Percentiles rank a stretch among this genome's conserved stretches.
Conservation (phyloP, 2,888 invertebrate genomes). For the Cantharis lateralis region DNA sequence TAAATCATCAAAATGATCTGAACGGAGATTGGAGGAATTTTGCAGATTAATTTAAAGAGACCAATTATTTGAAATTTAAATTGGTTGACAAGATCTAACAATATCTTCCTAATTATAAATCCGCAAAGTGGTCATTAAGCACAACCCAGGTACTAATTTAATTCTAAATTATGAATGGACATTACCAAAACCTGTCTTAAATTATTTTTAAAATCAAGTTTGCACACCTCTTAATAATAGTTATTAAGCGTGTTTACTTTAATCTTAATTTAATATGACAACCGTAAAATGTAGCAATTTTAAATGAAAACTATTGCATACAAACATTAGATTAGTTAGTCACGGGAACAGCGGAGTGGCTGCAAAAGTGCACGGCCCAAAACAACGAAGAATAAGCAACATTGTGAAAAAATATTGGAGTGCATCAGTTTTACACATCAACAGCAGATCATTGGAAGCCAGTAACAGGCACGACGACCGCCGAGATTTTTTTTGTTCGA, state of each 20-base stretch:
- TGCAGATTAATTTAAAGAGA: neutral
- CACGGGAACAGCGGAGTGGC: neutral
- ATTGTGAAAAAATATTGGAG: neutral
- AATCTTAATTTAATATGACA: slow-evolving; percentile 33
- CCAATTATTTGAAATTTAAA: neutral
- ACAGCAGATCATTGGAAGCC: neutral
- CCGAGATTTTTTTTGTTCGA: neutral
- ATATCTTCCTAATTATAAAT: neutral
- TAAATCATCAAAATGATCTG: neutral
- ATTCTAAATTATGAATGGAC: slow-evolving; percentile 4
- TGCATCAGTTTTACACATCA: neutral
- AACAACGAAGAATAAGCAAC: neutral
- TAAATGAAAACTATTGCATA: slow-evolving; percentile 8
- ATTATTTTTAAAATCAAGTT: slow-evolving; percentile 7
- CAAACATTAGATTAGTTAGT: neutral
- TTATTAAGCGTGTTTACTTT: slow-evolving; percentile 28
- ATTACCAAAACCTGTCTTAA: slow-evolving; percentile 10
- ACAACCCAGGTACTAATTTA: slow-evolving; percentile 2
- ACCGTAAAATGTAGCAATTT: slow-evolving; percentile 26
- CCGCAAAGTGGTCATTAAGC: neutral
- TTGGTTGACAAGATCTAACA: neutral
- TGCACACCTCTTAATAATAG: slow-evolving; percentile 27
- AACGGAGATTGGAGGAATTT: neutral
- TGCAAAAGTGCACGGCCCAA: too few species aligned
- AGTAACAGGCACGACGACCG: neutral